A percentile compares a stretch with the other conserved stretches of the same genome.
Conservation (phyloP, 2,797 vertebrate genomes). For the Lates japonicus region DNA sequence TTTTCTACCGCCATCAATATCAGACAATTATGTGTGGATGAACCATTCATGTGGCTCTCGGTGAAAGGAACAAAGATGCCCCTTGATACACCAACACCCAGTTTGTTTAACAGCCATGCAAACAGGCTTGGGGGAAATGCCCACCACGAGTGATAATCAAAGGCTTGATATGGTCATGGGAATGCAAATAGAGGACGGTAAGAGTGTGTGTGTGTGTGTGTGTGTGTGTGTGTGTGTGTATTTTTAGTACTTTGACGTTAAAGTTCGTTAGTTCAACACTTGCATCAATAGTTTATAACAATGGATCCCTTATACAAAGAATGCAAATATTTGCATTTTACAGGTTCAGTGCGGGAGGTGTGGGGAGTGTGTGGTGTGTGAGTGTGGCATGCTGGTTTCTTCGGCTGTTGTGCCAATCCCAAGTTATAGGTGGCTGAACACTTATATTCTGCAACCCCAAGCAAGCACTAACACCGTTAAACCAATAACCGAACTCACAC, state of each 20-base stretch:
- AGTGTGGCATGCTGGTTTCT: conserved; percentile 14
- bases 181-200: conserved; percentile 76
- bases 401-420: conserved; percentile 73
- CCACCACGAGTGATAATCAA: conserved; percentile 79
- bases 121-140: conserved; percentile 77
- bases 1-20: conserved; percentile 40
- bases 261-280: too few relatives aligned
- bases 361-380: conserved; percentile 4
- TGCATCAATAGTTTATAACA: conserved; percentile 66
- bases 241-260: conserved; percentile 43
- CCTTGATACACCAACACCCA: conserved; percentile 74
- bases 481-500: conserved; percentile 80
- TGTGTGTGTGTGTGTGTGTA: conserved; percentile 33
- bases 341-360: not conserved
- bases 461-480: conserved; percentile 82
- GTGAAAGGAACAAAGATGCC: conserved; percentile 78
- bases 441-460: conserved; percentile 77
- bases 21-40: conserved; percentile 51
- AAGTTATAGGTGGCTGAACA: conserved; percentile 79
- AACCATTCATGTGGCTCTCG: conserved; percentile 66
- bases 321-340: conserved; percentile 60
- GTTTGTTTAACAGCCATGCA: conserved; percentile 83
- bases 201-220: conserved; percentile 23
- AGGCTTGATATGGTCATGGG: conserved; percentile 80
- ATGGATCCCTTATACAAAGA: conserved; percentile 50